These are phyloP conservation scores for Porites cylindrica DNA, from an alignment of 92 coral and sea anemone genomes.

Conservation along the genomic window DNA sequence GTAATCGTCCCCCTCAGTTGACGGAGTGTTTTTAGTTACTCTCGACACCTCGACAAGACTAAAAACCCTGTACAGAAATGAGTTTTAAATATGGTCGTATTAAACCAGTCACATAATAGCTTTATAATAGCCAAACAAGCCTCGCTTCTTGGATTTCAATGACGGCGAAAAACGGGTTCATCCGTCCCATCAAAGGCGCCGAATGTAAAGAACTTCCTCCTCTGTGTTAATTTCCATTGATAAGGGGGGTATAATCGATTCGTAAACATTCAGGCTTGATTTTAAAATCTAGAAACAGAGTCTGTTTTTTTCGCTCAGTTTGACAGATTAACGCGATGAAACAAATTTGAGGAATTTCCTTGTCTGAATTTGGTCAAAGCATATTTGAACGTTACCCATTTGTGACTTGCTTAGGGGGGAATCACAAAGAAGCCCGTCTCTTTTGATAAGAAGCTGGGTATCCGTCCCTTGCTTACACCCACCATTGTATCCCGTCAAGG, in stretches of 20 bases:
- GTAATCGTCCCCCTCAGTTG: too few species aligned
- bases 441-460: too few species aligned
- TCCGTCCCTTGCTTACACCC: too few species aligned
- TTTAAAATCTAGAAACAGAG: neutral
- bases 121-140: conserved; percentile 1
- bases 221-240: conserved; percentile 5
- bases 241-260: conserved; percentile 33
- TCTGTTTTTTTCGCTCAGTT: neutral
- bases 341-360: neutral
- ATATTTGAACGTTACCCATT: neutral
- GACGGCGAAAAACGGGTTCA: neutral
- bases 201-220: neutral
- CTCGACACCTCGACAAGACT: neutral
- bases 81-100: conserved; percentile 27
- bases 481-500: too few species aligned
- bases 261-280: neutral
- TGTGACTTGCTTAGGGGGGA: neutral
- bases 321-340: neutral
- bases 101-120: neutral
- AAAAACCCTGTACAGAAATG: neutral
- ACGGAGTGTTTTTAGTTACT: neutral
- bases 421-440: neutral
- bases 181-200: conserved; percentile 40
- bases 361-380: neutral
- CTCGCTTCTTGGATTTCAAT: conserved; percentile 4